A percentile compares a stretch with the other conserved stretches of the same genome.
Conservation (phyloP, 2,797 vertebrate species). For the Sandelia bainsii region DNA sequence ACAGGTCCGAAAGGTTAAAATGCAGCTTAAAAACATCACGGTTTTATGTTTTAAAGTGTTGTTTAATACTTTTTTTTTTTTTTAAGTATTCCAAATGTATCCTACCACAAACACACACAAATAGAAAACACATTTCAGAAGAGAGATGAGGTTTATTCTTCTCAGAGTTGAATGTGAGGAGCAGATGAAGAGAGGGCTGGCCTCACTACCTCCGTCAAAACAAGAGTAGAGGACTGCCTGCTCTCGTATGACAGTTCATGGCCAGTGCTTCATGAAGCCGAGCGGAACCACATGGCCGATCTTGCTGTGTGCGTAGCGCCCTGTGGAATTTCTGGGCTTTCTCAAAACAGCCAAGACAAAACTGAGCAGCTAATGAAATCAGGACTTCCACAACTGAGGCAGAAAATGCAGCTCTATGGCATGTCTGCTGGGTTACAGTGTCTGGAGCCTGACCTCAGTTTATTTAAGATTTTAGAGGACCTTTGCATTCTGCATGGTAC, state of each 20-base stretch:
- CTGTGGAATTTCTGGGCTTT: constrained; percentile 65
- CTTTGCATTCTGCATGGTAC: neutral
- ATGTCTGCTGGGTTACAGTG: constrained; percentile 10
- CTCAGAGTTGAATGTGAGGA: constrained; percentile 57
- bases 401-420: constrained; percentile 9
- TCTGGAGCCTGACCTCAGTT: constrained; percentile 9
- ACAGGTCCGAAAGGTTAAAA: neutral
- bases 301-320: constrained; percentile 31
- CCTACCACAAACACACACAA: neutral
- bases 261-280: constrained; percentile 58
- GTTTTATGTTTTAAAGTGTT: neutral
- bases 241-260: constrained; percentile 43
- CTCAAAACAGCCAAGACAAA: constrained; percentile 58
- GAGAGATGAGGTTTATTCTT: constrained; percentile 33
- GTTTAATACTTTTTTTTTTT: no score
- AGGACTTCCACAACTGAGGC: constrained; percentile 33
- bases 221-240: constrained; percentile 45
- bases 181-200: constrained; percentile 52
- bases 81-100: no score
- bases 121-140: constrained; percentile 15
- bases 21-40: neutral
- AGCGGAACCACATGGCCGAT: constrained; percentile 68
- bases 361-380: constrained; percentile 56
- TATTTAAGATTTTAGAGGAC: neutral
- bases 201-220: constrained; percentile 60